These are phyloP conservation scores for Seira musarum DNA, from an alignment of 2,888 invertebrate genomes.

Conservation along the genomic window DNA sequence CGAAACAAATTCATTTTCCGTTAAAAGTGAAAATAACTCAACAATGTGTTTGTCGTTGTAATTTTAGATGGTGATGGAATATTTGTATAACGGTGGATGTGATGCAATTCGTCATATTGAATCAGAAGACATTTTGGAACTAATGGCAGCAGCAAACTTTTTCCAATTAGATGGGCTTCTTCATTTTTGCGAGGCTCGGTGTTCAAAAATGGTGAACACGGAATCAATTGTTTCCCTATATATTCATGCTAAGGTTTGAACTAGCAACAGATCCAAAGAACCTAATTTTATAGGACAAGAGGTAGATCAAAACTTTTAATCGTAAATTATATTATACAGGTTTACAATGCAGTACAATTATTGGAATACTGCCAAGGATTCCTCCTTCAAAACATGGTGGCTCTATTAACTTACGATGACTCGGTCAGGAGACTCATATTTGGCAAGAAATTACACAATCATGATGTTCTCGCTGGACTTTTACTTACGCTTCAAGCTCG, in stretches of 20 bases:
- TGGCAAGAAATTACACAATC: conserved; percentile 90
- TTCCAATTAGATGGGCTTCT: conserved; percentile 90
- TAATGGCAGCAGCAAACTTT: conserved; percentile 93
- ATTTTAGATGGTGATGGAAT: conserved; percentile 90
- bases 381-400: conserved; percentile 93
- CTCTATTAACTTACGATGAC: conserved; percentile 91
- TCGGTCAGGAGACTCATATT: conserved; percentile 90
- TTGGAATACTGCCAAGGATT: conserved; percentile 93
- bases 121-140: conserved; percentile 85
- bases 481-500: conserved; percentile 86
- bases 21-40: background rate
- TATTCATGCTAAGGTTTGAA: conserved; percentile 93
- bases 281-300: no score
- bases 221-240: conserved; percentile 94
- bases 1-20: background rate
- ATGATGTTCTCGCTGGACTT: conserved; percentile 89
- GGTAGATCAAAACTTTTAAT: no score
- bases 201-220: conserved; percentile 86
- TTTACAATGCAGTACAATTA: conserved; percentile 88
- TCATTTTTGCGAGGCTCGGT: conserved; percentile 88
- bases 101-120: conserved; percentile 81
- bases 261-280: no score
- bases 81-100: conserved; percentile 91
- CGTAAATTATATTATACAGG: conserved; percentile 74
- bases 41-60: conserved; percentile 8